Evolutionary conservation across 2,888 invertebrate species (phyloP).

Genomic region (Tuberolachnus salignus): DNA sequence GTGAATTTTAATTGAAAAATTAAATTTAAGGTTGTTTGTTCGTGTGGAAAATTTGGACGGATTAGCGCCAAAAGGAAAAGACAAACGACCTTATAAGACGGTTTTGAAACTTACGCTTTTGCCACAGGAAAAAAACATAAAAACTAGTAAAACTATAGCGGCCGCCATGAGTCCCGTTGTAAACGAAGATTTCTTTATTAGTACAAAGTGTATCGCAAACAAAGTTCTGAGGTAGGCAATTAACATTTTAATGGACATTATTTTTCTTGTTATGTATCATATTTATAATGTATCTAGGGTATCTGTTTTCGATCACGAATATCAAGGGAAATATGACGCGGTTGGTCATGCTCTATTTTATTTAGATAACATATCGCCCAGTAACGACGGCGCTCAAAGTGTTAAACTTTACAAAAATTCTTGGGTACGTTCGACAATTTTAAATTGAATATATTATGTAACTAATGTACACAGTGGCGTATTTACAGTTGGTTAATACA

Average conservation of each 20-base stretch:
- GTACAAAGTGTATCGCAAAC: constrained; percentile 59
- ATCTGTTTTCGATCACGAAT: constrained; percentile 61
- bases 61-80: constrained; percentile 60
- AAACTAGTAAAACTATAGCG: constrained; percentile 59
- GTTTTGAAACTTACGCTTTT: constrained; percentile 60
- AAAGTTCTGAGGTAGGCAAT: constrained; percentile 59
- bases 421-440: constrained; percentile 58
- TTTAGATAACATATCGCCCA: constrained; percentile 59
- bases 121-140: constrained; percentile 59
- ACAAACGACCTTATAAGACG: constrained; percentile 59
- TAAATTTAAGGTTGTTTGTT: constrained; percentile 59
- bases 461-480: no score
- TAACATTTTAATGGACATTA: no score
- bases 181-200: constrained; percentile 60
- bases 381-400: constrained; percentile 57
- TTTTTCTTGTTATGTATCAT: no score
- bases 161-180: constrained; percentile 59
- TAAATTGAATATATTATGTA: not conserved
- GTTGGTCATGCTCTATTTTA: constrained; percentile 61
- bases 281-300: constrained; percentile 58
- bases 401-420: constrained; percentile 60
- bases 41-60: constrained; percentile 60
- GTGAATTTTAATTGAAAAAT: not conserved
- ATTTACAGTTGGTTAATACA: no score
- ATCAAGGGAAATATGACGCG: constrained; percentile 61